phyloP scores from a whole-genome alignment of 2,888 invertebrate species.

The Drosophila bunnanda region DNA sequence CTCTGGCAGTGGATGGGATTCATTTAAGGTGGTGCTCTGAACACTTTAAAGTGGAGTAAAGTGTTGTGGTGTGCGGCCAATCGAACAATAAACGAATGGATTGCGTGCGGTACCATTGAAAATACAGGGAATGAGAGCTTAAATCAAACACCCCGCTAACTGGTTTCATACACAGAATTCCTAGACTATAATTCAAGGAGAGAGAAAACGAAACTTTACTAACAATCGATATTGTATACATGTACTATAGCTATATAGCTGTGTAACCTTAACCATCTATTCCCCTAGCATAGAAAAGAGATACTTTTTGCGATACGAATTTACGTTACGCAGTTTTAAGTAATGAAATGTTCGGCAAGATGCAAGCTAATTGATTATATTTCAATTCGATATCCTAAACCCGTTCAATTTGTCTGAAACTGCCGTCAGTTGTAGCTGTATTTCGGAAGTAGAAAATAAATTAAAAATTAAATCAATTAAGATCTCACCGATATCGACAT shows the following conservation, averaged over 20 bases:
- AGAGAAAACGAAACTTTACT: neutral
- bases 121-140: neutral
- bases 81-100: neutral
- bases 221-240: constrained; percentile 9
- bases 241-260: too few relatives aligned
- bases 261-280: neutral
- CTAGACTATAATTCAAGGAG: neutral
- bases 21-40: neutral
- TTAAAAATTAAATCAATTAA: neutral
- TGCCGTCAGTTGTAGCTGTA: neutral
- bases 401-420: neutral
- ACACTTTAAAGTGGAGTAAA: neutral
- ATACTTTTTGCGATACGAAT: neutral
- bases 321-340: too few relatives aligned
- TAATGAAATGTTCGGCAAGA: neutral
- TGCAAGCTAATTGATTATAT: neutral
- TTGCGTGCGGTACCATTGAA: constrained; percentile 9
- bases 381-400: neutral
- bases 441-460: too few relatives aligned
- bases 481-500: constrained; percentile 88
- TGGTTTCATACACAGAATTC: neutral
- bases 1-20: neutral
- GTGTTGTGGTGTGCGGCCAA: neutral
- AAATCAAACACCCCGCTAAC: neutral
- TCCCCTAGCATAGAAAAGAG: too few relatives aligned